Evolutionary conservation across 2,797 vertebrate genomes (phyloP).

Genomic region (Staurois parvus): DNA sequence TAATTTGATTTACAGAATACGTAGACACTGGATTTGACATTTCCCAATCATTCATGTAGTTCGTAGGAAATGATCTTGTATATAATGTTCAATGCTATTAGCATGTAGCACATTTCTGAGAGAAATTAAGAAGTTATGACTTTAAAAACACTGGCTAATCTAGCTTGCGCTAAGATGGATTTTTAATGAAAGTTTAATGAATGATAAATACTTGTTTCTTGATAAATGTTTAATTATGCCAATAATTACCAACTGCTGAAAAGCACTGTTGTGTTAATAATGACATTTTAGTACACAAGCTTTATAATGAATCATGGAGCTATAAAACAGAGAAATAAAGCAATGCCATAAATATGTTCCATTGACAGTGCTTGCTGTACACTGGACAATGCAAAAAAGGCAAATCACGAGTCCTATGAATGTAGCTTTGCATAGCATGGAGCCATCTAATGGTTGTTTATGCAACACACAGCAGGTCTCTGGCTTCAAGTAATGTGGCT

Average conservation of each 20-base stretch:
- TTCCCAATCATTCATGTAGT: slow-evolving; percentile 57
- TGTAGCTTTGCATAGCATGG: background rate
- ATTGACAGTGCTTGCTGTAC: background rate
- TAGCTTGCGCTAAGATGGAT: slow-evolving; percentile 78
- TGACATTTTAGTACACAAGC: slow-evolving; percentile 81
- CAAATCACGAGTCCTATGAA: background rate
- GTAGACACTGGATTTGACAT: slow-evolving; percentile 60
- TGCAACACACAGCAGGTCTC: background rate
- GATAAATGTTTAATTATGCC: slow-evolving; percentile 89
- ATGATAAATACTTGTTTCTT: slow-evolving; percentile 86
- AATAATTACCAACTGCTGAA: slow-evolving; percentile 88
- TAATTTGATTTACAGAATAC: slow-evolving; percentile 44
- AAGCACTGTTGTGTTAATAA: slow-evolving; percentile 88
- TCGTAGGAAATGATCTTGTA: slow-evolving; percentile 62
- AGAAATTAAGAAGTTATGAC: slow-evolving; percentile 76
- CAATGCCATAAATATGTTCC: slow-evolving; percentile 29
- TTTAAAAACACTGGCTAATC: slow-evolving; percentile 80
- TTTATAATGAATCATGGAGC: slow-evolving; percentile 78
- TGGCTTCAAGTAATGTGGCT: background rate
- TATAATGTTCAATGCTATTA: slow-evolving; percentile 62
- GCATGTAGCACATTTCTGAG: slow-evolving; percentile 68
- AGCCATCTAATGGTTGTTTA: slow-evolving; percentile 23
- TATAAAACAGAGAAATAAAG: slow-evolving; percentile 76
- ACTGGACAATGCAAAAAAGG: background rate
- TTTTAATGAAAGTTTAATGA: slow-evolving; percentile 88